Percentiles rank a stretch among this genome's conserved stretches.
phyloP scores from a whole-genome alignment of 2,113 vertebrate genomes.

The Forbesichthys papilliferus region DNA sequence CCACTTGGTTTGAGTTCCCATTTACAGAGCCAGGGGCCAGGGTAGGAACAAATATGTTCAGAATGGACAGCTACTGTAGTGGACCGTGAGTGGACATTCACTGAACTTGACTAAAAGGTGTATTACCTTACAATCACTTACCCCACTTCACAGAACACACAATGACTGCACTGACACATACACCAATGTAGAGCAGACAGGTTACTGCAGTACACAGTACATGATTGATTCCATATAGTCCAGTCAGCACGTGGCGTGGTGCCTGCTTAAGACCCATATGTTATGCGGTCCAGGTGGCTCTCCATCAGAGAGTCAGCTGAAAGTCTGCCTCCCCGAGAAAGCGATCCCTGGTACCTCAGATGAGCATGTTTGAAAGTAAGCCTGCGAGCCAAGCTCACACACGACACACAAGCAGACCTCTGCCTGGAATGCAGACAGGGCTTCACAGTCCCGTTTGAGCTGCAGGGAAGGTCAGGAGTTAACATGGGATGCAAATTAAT shows the following conservation, averaged over 20 bases:
- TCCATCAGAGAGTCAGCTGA: constrained; percentile 38
- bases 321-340: constrained; percentile 47
- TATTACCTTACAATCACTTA: no score
- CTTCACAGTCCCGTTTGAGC: constrained; percentile 5
- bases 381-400: constrained; percentile 28
- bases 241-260: constrained; percentile 19
- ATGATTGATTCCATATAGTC: no score
- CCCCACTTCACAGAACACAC: no score
- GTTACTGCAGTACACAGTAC: no score
- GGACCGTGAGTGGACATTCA: no score
- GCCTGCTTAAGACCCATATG: constrained; percentile 40
- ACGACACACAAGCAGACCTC: constrained; percentile 27
- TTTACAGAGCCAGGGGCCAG: no score
- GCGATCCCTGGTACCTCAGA: constrained; percentile 45
- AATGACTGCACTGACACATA: no score
- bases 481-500: background rate
- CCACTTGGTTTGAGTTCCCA: no score
- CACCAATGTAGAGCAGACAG: no score
- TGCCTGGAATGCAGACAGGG: constrained; percentile 15
- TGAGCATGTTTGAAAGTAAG: constrained; percentile 39
- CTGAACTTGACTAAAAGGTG: no score
- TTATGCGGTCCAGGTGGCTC: constrained; percentile 45
- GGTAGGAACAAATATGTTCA: no score
- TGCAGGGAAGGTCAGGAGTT: constrained; percentile 13
- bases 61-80: no score